A percentile compares a stretch with the other conserved stretches of the same genome.
Evolutionary conservation across 2,888 invertebrate genomes (phyloP).

Genomic region (Stenchaetothrips biformis): DNA sequence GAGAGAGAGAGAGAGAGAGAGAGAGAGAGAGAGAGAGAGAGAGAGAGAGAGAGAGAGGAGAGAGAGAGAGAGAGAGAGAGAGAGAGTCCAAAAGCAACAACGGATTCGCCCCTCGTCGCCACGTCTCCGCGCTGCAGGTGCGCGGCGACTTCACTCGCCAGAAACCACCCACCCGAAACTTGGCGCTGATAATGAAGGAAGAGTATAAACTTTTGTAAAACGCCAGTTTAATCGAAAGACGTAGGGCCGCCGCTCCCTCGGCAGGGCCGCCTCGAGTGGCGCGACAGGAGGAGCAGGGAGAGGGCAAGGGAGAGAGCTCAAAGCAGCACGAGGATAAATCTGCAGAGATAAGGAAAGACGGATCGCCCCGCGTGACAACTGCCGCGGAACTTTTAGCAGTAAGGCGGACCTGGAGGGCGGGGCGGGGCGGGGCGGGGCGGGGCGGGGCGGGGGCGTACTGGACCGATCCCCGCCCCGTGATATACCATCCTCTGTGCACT

Average conservation of each 20-base stretch:
- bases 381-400: conserved; percentile 24
- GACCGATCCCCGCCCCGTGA: background rate
- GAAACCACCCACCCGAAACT: background rate
- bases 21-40: background rate
- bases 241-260: background rate
- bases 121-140: no score
- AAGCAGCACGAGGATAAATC: conserved; percentile 6
- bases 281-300: background rate
- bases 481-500: background rate
- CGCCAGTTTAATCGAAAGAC: conserved; percentile 11
- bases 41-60: background rate
- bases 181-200: conserved; percentile 15
- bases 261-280: background rate
- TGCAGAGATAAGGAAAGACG: conserved; percentile 17
- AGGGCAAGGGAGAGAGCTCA: conserved; percentile 5
- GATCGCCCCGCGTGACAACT: conserved; percentile 14
- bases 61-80: background rate
- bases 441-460: background rate
- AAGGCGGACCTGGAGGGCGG: background rate
- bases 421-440: background rate
- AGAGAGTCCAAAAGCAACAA: background rate
- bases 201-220: conserved; percentile 19
- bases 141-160: no score
- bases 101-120: background rate
- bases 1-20: background rate